Conservation (phyloP, 2,888 invertebrate genomes). For the Xestia xanthographa region DNA sequence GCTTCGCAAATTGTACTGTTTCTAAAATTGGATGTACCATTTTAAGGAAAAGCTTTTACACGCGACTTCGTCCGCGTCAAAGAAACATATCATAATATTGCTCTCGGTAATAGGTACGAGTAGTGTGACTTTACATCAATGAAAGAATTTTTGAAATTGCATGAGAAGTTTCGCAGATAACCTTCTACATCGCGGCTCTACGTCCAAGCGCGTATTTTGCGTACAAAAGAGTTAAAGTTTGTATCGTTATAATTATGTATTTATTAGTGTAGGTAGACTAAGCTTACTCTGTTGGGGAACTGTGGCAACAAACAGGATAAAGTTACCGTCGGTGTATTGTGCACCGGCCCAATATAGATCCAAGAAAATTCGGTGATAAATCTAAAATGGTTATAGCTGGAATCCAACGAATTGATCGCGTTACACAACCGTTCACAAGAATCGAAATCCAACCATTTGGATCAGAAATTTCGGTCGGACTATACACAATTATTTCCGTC, state of each 20-base stretch:
- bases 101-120: neutral
- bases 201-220: too few relatives aligned
- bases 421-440: conserved; percentile 25
- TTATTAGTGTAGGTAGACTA: neutral
- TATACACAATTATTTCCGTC: neutral
- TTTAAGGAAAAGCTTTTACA: neutral
- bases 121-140: neutral
- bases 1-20: neutral
- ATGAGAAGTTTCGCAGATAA: neutral
- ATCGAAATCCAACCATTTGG: neutral
- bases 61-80: neutral
- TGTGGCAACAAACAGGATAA: neutral
- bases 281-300: neutral
- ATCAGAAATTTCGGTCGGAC: neutral
- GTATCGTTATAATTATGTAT: too few relatives aligned
- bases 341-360: conserved; percentile 22
- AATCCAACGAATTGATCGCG: conserved; percentile 36
- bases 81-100: neutral
- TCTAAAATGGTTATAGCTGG: conserved; percentile 22
- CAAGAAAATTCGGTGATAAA: conserved; percentile 47
- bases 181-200: neutral
- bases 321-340: conserved; percentile 14
- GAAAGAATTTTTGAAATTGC: neutral
- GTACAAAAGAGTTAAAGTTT: neutral
- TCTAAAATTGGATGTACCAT: neutral